A percentile compares a stretch with the other conserved stretches of the same genome.
Conservation (phyloP, 2,113 vertebrate species). For the Nycticorax nycticorax region DNA sequence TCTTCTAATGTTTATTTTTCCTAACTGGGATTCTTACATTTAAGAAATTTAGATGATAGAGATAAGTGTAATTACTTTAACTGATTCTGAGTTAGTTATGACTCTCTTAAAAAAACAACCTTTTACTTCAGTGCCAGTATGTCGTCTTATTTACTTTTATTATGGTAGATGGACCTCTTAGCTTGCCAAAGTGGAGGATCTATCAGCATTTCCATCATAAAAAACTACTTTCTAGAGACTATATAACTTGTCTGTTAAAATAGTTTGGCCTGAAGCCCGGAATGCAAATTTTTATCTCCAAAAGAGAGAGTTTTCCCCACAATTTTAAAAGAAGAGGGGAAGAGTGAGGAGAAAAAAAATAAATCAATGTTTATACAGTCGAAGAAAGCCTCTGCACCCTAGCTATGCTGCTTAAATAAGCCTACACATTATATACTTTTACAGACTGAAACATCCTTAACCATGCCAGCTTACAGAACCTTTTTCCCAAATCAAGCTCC, state of each 20-base stretch:
- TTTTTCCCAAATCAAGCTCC: background rate
- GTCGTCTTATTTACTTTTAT: constrained; percentile 13
- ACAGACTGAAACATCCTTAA: background rate
- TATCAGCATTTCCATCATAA: constrained; percentile 53
- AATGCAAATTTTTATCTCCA: constrained; percentile 75
- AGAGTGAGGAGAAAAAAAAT: background rate
- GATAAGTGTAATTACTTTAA: constrained; percentile 31
- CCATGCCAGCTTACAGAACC: background rate
- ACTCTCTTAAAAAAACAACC: background rate
- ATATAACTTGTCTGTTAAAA: constrained; percentile 70
- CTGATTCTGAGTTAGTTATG: background rate
- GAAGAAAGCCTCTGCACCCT: constrained; percentile 4
- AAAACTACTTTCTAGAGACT: constrained; percentile 63
- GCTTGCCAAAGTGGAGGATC: constrained; percentile 43
- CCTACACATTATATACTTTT: background rate
- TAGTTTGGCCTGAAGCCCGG: constrained; percentile 68
- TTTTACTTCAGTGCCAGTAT: background rate
- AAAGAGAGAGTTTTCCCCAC: constrained; percentile 54
- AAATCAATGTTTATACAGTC: constrained; percentile 15
- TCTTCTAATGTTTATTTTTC: constrained; percentile 10
- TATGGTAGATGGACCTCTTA: constrained; percentile 23
- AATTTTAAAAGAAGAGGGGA: background rate
- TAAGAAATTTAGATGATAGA: background rate
- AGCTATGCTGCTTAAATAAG: constrained; percentile 5
- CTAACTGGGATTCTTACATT: background rate